Evolutionary conservation across 2,113 vertebrate genomes (phyloP).

Genomic region (Lates calcarifer): DNA sequence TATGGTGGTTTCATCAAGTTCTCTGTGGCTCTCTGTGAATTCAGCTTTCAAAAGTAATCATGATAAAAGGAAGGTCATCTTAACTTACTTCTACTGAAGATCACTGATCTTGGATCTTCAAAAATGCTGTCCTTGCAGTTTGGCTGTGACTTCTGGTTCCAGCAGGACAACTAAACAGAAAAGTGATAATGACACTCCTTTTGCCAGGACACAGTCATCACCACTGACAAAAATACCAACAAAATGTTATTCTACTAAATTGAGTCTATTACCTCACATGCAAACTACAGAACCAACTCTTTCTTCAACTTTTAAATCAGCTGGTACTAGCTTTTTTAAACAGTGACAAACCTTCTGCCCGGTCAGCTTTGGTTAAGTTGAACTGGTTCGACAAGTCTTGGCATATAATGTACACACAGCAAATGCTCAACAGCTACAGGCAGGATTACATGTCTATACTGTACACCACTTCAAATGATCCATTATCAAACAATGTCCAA

Average conservation of each 20-base stretch:
- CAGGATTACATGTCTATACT: background rate
- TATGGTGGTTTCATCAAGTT: background rate
- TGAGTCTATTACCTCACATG: background rate
- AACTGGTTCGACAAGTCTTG: slow-evolving; percentile 68
- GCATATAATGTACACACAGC: slow-evolving; percentile 33
- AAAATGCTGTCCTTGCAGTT: background rate
- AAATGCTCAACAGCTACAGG: slow-evolving; percentile 44
- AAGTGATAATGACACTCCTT: slow-evolving; percentile 10
- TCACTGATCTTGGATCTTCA: slow-evolving; percentile 36
- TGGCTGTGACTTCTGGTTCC: slow-evolving; percentile 3
- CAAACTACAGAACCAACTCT: background rate
- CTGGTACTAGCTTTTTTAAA: background rate
- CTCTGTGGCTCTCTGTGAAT: background rate
- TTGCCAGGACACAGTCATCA: background rate
- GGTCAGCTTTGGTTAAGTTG: slow-evolving; percentile 45
- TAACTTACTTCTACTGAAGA: slow-evolving; percentile 54
- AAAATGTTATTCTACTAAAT: background rate
- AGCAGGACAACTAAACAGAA: background rate
- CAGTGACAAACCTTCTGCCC: background rate
- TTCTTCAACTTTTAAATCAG: background rate
- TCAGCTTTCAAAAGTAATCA: background rate
- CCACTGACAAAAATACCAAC: background rate
- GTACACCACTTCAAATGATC: background rate
- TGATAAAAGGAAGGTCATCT: background rate
- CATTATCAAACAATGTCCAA: background rate